phyloP scores from a whole-genome alignment of 53 echinoderm and acorn worm species.

The Actinopyga echinites region DNA sequence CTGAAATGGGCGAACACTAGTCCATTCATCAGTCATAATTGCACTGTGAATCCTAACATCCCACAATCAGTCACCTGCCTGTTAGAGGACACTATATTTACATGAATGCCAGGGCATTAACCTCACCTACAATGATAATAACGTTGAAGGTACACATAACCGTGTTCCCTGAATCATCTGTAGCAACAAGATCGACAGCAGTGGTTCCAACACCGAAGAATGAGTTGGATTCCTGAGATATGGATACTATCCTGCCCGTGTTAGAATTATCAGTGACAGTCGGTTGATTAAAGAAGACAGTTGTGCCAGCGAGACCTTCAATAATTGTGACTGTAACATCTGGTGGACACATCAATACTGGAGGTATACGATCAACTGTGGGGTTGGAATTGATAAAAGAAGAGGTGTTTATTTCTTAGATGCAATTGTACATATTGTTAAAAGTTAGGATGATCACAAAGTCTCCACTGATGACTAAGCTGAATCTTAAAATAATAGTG shows the following conservation, averaged over 20 bases:
- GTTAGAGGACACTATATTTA: too few species aligned
- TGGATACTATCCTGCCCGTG: neutral
- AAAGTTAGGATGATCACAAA: too few species aligned
- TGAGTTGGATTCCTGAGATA: constrained; percentile 39
- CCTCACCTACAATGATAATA: constrained; percentile 53
- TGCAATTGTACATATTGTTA: too few species aligned
- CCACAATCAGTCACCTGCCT: too few species aligned
- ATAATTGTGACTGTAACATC: constrained; percentile 50
- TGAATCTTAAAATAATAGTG: too few species aligned
- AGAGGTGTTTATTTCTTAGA: too few species aligned
- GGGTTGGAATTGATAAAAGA: too few species aligned
- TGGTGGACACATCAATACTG: constrained; percentile 46
- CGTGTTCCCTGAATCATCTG: constrained; percentile 51
- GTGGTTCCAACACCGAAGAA: constrained; percentile 32
- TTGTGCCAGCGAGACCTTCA: constrained; percentile 28
- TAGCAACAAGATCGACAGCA: constrained; percentile 30
- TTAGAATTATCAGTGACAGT: constrained; percentile 55
- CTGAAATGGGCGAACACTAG: too few species aligned
- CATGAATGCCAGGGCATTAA: neutral
- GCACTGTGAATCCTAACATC: too few species aligned
- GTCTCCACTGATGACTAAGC: too few species aligned
- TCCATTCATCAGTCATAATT: too few species aligned
- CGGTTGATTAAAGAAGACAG: constrained; percentile 56
- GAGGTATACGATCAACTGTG: constrained; percentile 31
- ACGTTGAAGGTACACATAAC: constrained; percentile 61